Evolutionary conservation across 1,140 invertebrate genomes (phyloP).

Genomic region (Eurosta solidaginis): DNA sequence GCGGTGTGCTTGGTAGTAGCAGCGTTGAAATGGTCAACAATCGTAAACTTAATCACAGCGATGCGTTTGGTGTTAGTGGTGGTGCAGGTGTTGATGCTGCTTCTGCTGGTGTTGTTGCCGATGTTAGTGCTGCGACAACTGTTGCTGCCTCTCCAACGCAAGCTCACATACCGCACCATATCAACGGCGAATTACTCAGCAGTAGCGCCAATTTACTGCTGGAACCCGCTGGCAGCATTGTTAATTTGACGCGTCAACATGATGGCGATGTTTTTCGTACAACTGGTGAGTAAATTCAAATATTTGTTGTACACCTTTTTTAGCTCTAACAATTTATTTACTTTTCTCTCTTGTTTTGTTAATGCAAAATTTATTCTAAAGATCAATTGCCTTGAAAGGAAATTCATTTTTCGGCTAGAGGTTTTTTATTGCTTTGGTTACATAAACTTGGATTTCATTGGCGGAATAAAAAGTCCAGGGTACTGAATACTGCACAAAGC

Average conservation of each 20-base stretch:
- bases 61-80: neutral
- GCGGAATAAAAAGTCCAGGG: too few relatives aligned
- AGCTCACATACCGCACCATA: neutral
- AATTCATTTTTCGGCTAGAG: too few relatives aligned
- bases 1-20: neutral
- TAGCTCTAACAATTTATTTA: too few relatives aligned
- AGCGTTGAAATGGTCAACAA: neutral
- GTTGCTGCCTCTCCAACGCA: neutral
- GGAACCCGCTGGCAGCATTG: conserved; percentile 50
- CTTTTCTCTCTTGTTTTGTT: too few relatives aligned
- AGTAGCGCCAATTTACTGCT: conserved; percentile 50
- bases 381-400: too few relatives aligned
- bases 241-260: conserved; percentile 63
- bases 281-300: conserved; percentile 60
- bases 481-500: too few relatives aligned
- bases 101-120: too few relatives aligned
- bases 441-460: too few relatives aligned
- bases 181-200: conserved; percentile 30
- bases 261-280: conserved; percentile 66
- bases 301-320: neutral
- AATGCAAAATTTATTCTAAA: too few relatives aligned
- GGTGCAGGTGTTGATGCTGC: neutral
- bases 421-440: too few relatives aligned
- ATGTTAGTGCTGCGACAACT: neutral
- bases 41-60: neutral